Evolutionary conservation across 2,113 vertebrate genomes (phyloP).

Genomic region (Gobio gobio): DNA sequence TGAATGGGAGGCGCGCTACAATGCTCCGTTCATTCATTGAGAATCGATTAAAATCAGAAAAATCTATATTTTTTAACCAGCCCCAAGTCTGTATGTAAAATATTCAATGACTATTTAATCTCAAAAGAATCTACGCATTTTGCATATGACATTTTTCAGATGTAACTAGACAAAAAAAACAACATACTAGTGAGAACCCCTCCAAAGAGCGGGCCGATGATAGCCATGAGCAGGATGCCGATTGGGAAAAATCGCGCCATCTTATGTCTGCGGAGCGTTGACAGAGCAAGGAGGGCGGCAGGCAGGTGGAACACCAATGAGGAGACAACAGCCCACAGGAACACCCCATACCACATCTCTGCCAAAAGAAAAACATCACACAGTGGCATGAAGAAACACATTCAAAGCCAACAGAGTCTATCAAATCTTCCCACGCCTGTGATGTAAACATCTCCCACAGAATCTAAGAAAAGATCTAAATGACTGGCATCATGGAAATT

Average conservation of each 20-base stretch:
- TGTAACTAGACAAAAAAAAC: neutral
- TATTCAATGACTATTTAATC: neutral
- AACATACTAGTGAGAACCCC: slow-evolving; percentile 94
- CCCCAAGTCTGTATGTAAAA: neutral
- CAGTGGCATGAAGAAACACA: neutral
- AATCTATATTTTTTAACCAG: too few relatives aligned
- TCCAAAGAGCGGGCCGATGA: slow-evolving; percentile 91
- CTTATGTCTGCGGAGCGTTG: slow-evolving; percentile 90
- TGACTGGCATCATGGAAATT: neutral
- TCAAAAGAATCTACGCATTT: neutral
- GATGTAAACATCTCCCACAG: neutral
- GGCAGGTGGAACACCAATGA: slow-evolving; percentile 92
- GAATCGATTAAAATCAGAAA: too few relatives aligned
- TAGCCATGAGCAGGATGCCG: slow-evolving; percentile 91
- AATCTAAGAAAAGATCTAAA: neutral
- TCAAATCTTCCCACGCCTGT: neutral
- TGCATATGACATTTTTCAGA: neutral
- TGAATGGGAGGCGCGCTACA: too few relatives aligned
- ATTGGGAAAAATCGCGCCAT: slow-evolving; percentile 91
- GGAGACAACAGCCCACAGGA: slow-evolving; percentile 93
- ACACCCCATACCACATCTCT: slow-evolving; percentile 99
- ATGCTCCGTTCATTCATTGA: too few relatives aligned
- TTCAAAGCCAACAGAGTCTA: neutral
- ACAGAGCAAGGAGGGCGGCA: slow-evolving; percentile 86
- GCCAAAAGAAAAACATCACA: slow-evolving; percentile 30